Evolutionary conservation across 1,140 invertebrate genomes (phyloP).

Genomic region (Zaprionus kolodkinae): DNA sequence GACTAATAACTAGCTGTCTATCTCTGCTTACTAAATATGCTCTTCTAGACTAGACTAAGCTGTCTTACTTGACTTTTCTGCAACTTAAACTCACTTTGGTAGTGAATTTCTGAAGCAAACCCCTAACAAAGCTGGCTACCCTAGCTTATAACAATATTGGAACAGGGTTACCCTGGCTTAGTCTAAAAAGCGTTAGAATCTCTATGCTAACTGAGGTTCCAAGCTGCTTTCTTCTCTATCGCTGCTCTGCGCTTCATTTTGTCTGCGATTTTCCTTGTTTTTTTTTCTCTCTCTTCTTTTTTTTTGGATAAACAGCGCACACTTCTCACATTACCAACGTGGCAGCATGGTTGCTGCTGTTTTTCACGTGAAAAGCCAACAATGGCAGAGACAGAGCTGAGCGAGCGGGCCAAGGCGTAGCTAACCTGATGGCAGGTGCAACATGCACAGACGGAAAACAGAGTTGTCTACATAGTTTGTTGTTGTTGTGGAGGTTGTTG

Average conservation of each 20-base stretch:
- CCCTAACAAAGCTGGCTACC: too few relatives aligned
- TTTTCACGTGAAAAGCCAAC: slow-evolving; percentile 56
- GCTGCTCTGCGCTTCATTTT: neutral
- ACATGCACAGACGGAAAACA: slow-evolving; percentile 40
- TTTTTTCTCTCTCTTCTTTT: slow-evolving; percentile 12
- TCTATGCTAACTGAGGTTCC: neutral
- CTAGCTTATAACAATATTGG: neutral
- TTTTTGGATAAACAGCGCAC: slow-evolving; percentile 32
- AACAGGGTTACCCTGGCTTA: too few relatives aligned
- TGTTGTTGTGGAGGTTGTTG: slow-evolving; percentile 7
- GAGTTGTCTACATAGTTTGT: slow-evolving; percentile 23
- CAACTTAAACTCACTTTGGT: neutral
- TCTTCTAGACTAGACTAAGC: too few relatives aligned
- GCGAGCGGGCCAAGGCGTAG: slow-evolving; percentile 14
- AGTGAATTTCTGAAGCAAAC: too few relatives aligned
- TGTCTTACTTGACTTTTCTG: too few relatives aligned
- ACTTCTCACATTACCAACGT: slow-evolving; percentile 44
- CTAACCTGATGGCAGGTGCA: slow-evolving; percentile 62
- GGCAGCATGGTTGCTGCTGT: slow-evolving; percentile 21
- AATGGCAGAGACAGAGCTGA: slow-evolving; percentile 8
- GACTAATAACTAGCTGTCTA: too few relatives aligned
- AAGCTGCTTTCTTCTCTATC: neutral
- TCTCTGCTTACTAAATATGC: too few relatives aligned
- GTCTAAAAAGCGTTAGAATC: too few relatives aligned
- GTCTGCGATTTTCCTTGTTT: neutral